These are phyloP conservation scores for Agapostemon virescens DNA, from an alignment of 2,888 invertebrate genomes.

Conservation along the genomic window DNA sequence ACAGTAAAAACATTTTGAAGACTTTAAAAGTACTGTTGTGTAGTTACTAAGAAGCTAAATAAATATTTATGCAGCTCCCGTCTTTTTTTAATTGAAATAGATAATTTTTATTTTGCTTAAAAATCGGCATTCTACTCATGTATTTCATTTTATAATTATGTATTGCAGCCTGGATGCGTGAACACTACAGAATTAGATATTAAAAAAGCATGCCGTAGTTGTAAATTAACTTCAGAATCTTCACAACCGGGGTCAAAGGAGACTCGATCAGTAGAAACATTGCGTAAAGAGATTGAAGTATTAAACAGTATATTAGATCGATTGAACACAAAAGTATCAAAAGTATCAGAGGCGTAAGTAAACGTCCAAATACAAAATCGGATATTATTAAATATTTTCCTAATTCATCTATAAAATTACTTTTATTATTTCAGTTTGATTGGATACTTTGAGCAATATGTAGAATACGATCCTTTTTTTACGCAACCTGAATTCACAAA, in stretches of 20 bases:
- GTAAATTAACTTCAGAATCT: conserved; percentile 81
- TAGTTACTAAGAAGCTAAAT: no score
- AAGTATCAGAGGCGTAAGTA: conserved; percentile 96
- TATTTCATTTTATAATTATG: background rate
- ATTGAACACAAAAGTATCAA: conserved; percentile 94
- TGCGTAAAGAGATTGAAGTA: conserved; percentile 87
- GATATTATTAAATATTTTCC: conserved; percentile 6
- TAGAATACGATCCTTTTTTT: conserved; percentile 97
- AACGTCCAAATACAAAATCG: conserved; percentile 9
- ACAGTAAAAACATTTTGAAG: no score
- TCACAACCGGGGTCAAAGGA: conserved; percentile 80
- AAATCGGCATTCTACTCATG: no score
- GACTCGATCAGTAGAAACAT: conserved; percentile 81
- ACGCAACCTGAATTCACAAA: conserved; percentile 96
- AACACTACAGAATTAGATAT: conserved; percentile 99
- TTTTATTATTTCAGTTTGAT: conserved; percentile 85
- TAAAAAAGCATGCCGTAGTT: conserved; percentile 92
- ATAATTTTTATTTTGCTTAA: no score
- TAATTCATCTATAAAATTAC: background rate
- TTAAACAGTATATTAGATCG: conserved; percentile 91
- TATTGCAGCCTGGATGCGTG: conserved; percentile 94
- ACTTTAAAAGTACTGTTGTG: no score
- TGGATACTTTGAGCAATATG: conserved; percentile 96
- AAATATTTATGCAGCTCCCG: no score
- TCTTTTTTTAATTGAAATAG: no score